phyloP scores from a whole-genome alignment of 2,797 vertebrate genomes.

The Halcyon leucocephala region DNA sequence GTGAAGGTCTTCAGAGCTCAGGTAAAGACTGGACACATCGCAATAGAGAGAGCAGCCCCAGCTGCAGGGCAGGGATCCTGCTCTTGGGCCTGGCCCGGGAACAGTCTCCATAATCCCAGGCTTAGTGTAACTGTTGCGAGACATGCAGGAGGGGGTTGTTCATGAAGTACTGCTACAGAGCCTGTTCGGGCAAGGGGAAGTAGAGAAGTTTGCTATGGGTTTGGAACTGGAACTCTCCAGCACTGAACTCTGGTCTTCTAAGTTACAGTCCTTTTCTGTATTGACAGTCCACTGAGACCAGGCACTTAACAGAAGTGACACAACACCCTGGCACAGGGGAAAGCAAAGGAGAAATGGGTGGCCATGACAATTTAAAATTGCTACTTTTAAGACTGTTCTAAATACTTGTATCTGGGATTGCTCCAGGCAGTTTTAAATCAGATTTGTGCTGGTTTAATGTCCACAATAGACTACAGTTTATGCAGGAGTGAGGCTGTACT shows the following conservation, averaged over 20 bases:
- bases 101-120: fast-evolving
- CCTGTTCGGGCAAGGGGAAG: not conserved
- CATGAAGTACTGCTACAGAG: not conserved
- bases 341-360: not conserved
- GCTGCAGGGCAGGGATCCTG: not conserved
- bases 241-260: not conserved
- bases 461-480: not conserved
- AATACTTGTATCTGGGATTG: not conserved
- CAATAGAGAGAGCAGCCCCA: not conserved
- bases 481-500: not conserved
- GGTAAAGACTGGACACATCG: not conserved
- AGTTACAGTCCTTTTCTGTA: not conserved
- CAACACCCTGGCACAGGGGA: not conserved
- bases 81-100: not conserved
- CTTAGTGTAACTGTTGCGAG: fast-evolving
- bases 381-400: not conserved
- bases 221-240: not conserved
- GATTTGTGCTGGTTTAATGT: not conserved
- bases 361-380: not conserved
- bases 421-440: not conserved
- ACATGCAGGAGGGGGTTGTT: too few relatives aligned
- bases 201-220: not conserved
- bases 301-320: not conserved
- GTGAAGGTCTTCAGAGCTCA: not conserved
- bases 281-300: not conserved